These are phyloP conservation scores for Sericinus montela DNA, from an alignment of 2,888 invertebrate genomes.

Conservation along the genomic window DNA sequence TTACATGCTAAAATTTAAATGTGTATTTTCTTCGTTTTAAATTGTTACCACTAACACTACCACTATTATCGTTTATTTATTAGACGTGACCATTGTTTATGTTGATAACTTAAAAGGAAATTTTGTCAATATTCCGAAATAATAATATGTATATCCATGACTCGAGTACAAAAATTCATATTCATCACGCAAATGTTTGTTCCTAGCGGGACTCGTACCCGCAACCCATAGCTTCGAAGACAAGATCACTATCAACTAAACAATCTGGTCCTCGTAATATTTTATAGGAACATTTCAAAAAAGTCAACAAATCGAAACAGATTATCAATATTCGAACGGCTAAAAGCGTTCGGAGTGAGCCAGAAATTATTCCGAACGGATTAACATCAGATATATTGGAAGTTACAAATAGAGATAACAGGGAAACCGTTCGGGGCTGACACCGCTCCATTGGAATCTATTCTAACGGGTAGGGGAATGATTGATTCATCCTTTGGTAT, in stretches of 20 bases:
- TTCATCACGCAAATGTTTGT: too few relatives aligned
- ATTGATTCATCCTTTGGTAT: constrained; percentile 15
- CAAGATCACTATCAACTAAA: background rate
- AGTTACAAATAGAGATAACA: background rate
- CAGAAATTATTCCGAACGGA: constrained; percentile 25
- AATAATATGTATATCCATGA: too few relatives aligned
- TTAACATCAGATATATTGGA: constrained; percentile 23
- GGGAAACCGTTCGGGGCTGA: constrained; percentile 2
- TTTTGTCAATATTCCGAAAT: too few relatives aligned
- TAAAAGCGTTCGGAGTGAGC: constrained; percentile 1
- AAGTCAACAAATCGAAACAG: constrained; percentile 8
- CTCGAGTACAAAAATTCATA: too few relatives aligned
- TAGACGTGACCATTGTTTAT: too few relatives aligned
- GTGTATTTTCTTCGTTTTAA: too few relatives aligned
- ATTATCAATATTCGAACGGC: constrained; percentile 7
- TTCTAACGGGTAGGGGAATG: background rate
- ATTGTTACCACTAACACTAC: too few relatives aligned
- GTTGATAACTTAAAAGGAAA: too few relatives aligned
- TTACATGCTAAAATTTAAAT: too few relatives aligned
- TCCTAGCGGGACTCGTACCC: too few relatives aligned
- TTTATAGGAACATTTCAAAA: background rate
- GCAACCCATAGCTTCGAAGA: too few relatives aligned
- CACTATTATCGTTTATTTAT: too few relatives aligned
- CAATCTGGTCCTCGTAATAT: background rate
- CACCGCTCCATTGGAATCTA: background rate